A percentile compares a stretch with the other conserved stretches of the same genome.
phyloP scores from a whole-genome alignment of 1,140 invertebrate genomes.

The Drosophila nannoptera region DNA sequence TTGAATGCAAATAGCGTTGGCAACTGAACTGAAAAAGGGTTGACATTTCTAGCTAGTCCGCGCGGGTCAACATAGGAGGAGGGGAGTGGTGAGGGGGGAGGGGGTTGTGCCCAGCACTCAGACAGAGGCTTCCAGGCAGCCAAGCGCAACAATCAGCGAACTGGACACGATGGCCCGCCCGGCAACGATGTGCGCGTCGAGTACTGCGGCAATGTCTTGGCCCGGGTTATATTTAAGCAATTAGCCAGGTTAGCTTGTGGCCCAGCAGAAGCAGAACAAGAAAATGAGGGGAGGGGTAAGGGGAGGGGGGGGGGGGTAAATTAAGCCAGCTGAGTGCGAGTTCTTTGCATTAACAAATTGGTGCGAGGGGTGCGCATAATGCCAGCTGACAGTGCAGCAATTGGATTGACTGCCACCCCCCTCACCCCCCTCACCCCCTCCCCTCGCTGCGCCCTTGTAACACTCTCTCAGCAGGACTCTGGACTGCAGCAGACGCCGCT shows the following conservation, averaged over 20 bases:
- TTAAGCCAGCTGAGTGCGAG: constrained; percentile 7
- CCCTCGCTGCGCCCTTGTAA: constrained; percentile 29
- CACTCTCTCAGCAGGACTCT: constrained; percentile 25
- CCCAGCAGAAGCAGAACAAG: neutral
- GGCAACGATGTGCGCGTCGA: constrained; percentile 30
- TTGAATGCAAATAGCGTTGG: constrained; percentile 39
- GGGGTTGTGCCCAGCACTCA: neutral
- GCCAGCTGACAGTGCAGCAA: constrained; percentile 40
- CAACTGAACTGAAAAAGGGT: constrained; percentile 44
- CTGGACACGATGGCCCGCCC: constrained; percentile 42
- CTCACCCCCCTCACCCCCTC: constrained; percentile 24
- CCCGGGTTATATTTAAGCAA: constrained; percentile 35
- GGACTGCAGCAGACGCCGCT: neutral
- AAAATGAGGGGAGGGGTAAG: too few relatives aligned
- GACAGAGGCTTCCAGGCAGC: constrained; percentile 8
- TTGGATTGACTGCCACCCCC: constrained; percentile 29
- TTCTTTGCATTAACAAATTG: constrained; percentile 25
- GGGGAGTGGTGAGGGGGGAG: neutral
- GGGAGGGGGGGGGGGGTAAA: constrained; percentile 23
- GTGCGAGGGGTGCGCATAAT: neutral
- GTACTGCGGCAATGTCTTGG: constrained; percentile 18
- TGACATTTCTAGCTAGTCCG: constrained; percentile 30
- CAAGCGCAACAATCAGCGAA: constrained; percentile 47
- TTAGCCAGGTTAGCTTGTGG: constrained; percentile 34
- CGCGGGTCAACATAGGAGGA: constrained; percentile 1